Evolutionary conservation across 2,888 invertebrate species (phyloP), one percentile per base, ranked within the genome.

Genomic region (Anodontia alba): DNA sequence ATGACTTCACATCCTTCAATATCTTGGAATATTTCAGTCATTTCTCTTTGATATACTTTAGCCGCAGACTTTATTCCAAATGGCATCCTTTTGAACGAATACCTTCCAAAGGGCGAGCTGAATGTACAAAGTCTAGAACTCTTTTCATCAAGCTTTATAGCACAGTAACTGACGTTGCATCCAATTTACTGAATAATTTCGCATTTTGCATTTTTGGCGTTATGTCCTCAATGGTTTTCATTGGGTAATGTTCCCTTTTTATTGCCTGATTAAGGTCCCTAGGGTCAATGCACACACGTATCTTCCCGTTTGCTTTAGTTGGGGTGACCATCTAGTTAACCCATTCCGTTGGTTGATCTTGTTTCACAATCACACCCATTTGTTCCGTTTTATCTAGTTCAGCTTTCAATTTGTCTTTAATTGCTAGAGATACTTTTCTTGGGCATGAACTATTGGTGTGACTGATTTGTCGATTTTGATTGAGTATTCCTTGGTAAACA

Each of bases 41-140:
- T 87, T n/a, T 84, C 85, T 3, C 80, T 68, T 49, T 85, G 85
- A 46, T 76, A 88, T n/a, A n/a, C n/a, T n/a, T n/a, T n/a, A n/a
- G n/a, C n/a, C n/a, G n/a, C n/a, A n/a, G n/a, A n/a, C n/a, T n/a
- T n/a, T n/a, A n/a, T n/a, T n/a, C n/a, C n/a, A n/a, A n/a, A n/a
- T n/a, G 38, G 38, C 12, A 49, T 3, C n/a, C n/a, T n/a, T n/a
- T n/a, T n/a, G n/a, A n/a, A n/a, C n/a, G n/a, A n/a, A n/a, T n/a
- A n/a, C n/a, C n/a, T n/a, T n/a, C n/a, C n/a, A n/a, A n/a, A n/a
- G n/a, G n/a, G n/a, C n/a, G n/a, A n/a, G n/a, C n/a, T n/a, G n/a
- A n/a, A n/a, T n/a, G n/a, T n/a, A n/a, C n/a, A n/a, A n/a, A n/a
- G n/a, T n/a, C n/a, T n/a, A n/a, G n/a, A 49, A 20, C 66, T 78